Percentiles rank a stretch among this genome's conserved stretches.
Conservation (phyloP, 2,888 invertebrate species). For the Hemistola chrysoprasaria region DNA sequence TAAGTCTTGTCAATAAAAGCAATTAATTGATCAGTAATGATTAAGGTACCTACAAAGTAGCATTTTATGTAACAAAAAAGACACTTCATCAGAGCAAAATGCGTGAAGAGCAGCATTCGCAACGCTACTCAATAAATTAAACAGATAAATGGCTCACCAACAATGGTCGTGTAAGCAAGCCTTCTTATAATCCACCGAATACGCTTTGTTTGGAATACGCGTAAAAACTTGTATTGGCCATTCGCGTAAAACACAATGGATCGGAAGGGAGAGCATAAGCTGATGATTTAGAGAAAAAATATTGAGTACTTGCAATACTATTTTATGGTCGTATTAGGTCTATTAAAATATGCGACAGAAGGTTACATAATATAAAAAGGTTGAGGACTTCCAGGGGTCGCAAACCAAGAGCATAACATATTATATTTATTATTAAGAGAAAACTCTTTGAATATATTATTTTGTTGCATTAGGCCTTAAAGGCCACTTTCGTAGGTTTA, state of each 20-base stretch:
- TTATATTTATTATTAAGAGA: too few species aligned
- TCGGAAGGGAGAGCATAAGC: slow-evolving; percentile 25
- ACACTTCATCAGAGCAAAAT: slow-evolving; percentile 21
- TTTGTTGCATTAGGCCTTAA: too few species aligned
- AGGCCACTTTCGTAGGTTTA: too few species aligned
- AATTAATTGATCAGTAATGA: too few species aligned
- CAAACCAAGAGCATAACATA: too few species aligned
- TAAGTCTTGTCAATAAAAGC: too few species aligned
- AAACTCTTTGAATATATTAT: too few species aligned
- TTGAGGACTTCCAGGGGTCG: too few species aligned
- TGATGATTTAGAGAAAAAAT: slow-evolving; percentile 59
- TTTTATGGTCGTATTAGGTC: slow-evolving; percentile 56
- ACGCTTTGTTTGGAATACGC: slow-evolving; percentile 59
- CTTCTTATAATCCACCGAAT: slow-evolving; percentile 71
- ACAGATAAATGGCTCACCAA: slow-evolving; percentile 77
- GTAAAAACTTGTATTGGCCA: slow-evolving; percentile 74
- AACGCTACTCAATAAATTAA: slow-evolving; percentile 75
- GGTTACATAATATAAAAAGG: too few species aligned
- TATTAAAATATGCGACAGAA: slow-evolving; percentile 42
- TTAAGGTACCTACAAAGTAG: too few species aligned
- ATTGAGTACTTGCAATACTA: slow-evolving; percentile 28
- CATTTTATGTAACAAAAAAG: slow-evolving; percentile 2
- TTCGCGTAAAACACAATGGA: slow-evolving; percentile 56
- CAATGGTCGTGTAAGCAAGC: slow-evolving; percentile 76
- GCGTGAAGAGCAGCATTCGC: slow-evolving; percentile 56